phyloP scores from a whole-genome alignment of 2,797 vertebrate genomes.

The Meda fulgida region DNA sequence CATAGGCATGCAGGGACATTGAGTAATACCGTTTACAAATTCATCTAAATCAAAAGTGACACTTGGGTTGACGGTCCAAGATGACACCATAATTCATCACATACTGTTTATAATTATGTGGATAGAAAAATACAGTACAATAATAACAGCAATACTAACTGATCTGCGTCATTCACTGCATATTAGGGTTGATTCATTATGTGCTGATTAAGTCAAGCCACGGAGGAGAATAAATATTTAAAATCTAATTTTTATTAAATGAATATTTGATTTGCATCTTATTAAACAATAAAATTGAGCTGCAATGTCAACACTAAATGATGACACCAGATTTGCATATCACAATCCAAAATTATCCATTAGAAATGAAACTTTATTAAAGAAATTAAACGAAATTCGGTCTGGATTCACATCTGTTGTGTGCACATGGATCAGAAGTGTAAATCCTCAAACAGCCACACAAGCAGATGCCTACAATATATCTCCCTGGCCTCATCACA shows the following conservation, averaged over 20 bases:
- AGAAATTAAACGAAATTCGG: background rate
- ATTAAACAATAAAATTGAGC: background rate
- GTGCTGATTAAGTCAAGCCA: background rate
- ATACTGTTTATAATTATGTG: constrained; percentile 18
- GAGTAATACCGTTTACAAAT: constrained; percentile 6
- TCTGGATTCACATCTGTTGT: constrained; percentile 17
- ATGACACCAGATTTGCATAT: background rate
- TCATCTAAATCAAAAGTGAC: constrained; percentile 24
- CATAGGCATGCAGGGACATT: background rate
- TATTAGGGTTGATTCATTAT: constrained; percentile 5
- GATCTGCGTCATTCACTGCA: background rate
- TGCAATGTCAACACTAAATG: background rate
- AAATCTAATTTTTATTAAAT: background rate
- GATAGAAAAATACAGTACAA: constrained; percentile 2
- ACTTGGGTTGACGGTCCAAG: background rate
- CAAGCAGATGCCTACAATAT: constrained; percentile 34
- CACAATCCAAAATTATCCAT: background rate
- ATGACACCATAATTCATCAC: constrained; percentile 17
- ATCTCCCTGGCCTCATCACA: constrained; percentile 42
- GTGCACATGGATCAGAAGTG: constrained; percentile 21
- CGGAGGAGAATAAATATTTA: background rate
- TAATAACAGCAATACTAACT: background rate
- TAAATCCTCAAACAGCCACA: constrained; percentile 55
- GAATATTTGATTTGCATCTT: background rate
- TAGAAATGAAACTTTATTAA: background rate